Conservation (phyloP, 64 coral and sea anemone species). For the Stichodactyla mertensii region DNA sequence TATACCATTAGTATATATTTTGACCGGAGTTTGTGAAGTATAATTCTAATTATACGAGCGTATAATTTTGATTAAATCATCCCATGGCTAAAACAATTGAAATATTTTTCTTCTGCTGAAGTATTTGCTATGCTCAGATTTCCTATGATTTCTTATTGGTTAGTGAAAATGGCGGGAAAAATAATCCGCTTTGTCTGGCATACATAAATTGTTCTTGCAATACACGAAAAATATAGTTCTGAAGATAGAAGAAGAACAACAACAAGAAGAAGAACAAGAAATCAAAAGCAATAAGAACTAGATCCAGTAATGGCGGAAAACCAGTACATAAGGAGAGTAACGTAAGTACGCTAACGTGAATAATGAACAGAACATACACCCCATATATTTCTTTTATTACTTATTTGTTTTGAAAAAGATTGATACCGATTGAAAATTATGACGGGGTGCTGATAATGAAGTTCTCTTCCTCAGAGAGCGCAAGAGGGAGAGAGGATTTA, state of each 20-base stretch:
- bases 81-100: too few relatives aligned
- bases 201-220: neutral
- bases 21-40: constrained; percentile 6
- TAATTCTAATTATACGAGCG: constrained; percentile 14
- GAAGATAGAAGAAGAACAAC: neutral
- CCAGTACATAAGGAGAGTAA: neutral
- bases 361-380: neutral
- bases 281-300: neutral
- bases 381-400: neutral
- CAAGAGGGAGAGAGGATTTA: neutral
- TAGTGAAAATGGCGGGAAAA: neutral
- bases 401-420: neutral
- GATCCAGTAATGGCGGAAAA: neutral
- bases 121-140: too few relatives aligned
- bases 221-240: neutral
- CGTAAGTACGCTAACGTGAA: neutral
- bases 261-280: neutral
- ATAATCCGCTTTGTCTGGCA: neutral
- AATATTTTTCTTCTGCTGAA: too few relatives aligned
- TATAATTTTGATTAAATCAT: too few relatives aligned
- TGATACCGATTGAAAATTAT: neutral
- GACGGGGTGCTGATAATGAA: neutral
- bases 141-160: too few relatives aligned
- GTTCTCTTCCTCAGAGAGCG: neutral
- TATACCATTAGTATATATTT: constrained; percentile 8